phyloP scores from a whole-genome alignment of 2,888 invertebrate species.

The Drosophila nr. medialis region DNA sequence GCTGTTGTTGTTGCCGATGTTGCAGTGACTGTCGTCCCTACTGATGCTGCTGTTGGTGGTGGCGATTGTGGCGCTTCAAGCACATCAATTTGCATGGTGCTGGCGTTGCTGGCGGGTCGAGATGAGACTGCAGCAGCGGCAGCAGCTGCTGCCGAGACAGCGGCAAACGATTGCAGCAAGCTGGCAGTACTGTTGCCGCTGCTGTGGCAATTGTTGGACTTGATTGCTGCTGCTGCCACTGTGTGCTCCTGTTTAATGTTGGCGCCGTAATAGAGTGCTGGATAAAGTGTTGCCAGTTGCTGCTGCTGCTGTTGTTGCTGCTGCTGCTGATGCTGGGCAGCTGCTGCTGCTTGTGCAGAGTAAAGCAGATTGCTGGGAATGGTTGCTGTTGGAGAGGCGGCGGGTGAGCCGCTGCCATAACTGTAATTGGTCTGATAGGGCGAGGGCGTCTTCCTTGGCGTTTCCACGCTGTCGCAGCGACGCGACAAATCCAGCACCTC shows the following conservation, averaged over 20 bases:
- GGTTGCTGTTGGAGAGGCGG: slow-evolving; percentile 63
- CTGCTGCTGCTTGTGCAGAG: slow-evolving; percentile 48
- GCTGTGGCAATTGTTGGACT: slow-evolving; percentile 13
- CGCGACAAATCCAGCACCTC: slow-evolving; percentile 84
- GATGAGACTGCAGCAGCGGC: slow-evolving; percentile 50
- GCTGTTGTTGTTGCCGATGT: slow-evolving; percentile 17
- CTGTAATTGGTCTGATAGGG: slow-evolving; percentile 83
- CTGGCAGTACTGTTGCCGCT: slow-evolving; percentile 44
- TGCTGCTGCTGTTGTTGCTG: slow-evolving; percentile 48
- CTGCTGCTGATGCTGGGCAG: slow-evolving; percentile 54
- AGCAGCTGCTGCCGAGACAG: slow-evolving; percentile 44
- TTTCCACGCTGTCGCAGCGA: slow-evolving; percentile 83
- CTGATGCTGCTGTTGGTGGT: slow-evolving; percentile 28
- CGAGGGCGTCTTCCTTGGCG: slow-evolving; percentile 82
- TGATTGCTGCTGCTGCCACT: slow-evolving; percentile 20
- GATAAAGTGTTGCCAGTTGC: slow-evolving; percentile 67
- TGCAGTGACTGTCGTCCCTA: neutral
- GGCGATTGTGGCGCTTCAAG: slow-evolving; percentile 55
- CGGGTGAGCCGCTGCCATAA: slow-evolving; percentile 78
- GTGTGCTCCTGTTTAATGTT: slow-evolving; percentile 65
- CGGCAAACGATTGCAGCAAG: slow-evolving; percentile 43
- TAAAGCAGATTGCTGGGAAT: slow-evolving; percentile 61
- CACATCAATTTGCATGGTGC: slow-evolving; percentile 69
- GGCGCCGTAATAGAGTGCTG: slow-evolving; percentile 66
- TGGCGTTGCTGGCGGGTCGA: slow-evolving; percentile 56